Conservation (phyloP, 2,113 vertebrate species). For the Heliornis fulica region DNA sequence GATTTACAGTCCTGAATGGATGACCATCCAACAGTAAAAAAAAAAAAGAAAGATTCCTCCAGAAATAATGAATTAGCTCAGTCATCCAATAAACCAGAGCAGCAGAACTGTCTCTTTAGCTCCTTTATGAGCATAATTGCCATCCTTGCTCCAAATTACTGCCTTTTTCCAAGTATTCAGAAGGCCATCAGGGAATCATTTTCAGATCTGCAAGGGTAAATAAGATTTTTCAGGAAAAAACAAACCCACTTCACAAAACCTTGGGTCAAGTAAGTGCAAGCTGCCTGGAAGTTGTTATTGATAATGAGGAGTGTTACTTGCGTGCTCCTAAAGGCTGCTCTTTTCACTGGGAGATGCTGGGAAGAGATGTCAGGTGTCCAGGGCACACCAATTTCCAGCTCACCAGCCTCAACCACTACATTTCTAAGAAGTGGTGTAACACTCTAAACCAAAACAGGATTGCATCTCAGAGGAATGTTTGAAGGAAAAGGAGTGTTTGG, state of each 20-base stretch:
- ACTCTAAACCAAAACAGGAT: fast-evolving
- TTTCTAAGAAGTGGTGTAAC: fast-evolving
- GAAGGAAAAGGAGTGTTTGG: neutral
- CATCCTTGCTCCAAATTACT: neutral
- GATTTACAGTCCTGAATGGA: neutral
- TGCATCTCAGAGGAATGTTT: fast-evolving
- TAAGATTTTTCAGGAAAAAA: neutral
- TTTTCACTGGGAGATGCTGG: neutral
- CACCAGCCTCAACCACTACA: fast-evolving
- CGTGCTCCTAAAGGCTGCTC: neutral
- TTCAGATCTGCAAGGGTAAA: neutral
- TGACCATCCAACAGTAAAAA: neutral
- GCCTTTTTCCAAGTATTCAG: neutral
- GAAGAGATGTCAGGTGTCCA: neutral
- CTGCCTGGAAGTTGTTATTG: neutral
- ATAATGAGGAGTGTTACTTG: fast-evolving
- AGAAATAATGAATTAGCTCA: neutral
- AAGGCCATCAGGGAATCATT: neutral
- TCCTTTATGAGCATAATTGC: neutral
- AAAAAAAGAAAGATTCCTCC: neutral
- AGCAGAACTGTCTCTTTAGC: neutral
- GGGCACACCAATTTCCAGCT: neutral
- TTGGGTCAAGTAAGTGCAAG: neutral
- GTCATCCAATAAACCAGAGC: neutral
- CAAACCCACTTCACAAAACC: fast-evolving